Evolutionary conservation across 2,888 invertebrate species (phyloP).

Genomic region (Pinctada fucata): DNA sequence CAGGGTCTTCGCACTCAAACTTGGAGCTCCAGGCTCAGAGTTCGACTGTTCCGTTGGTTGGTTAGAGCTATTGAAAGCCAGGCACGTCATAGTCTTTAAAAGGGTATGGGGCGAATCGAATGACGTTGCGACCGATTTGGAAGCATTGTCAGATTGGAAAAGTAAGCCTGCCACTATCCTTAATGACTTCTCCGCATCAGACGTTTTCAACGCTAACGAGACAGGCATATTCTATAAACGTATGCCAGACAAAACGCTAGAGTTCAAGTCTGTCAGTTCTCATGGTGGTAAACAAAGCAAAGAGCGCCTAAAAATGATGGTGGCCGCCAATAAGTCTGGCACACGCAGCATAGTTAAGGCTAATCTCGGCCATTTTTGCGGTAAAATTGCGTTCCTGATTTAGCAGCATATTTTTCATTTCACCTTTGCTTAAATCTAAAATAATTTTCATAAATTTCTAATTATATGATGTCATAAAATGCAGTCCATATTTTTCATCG

Average conservation of each 20-base stretch:
- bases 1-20: constrained; percentile 23
- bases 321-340: constrained; percentile 44
- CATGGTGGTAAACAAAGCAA: constrained; percentile 49
- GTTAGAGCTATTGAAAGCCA: constrained; percentile 39
- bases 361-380: too few relatives aligned
- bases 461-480: too few relatives aligned
- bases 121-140: constrained; percentile 31
- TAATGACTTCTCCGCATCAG: constrained; percentile 33
- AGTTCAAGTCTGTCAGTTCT: constrained; percentile 44
- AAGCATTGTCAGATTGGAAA: constrained; percentile 35
- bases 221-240: constrained; percentile 32
- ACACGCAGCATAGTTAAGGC: too few relatives aligned
- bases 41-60: constrained; percentile 45
- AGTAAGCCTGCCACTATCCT: constrained; percentile 10
- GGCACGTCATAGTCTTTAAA: constrained; percentile 45
- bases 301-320: constrained; percentile 46
- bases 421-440: too few relatives aligned
- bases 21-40: constrained; percentile 19
- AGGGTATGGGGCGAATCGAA: constrained; percentile 41
- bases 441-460: too few relatives aligned
- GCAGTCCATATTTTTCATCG: too few relatives aligned
- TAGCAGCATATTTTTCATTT: too few relatives aligned
- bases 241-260: constrained; percentile 37
- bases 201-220: constrained; percentile 54
- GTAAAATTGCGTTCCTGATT: too few relatives aligned